Evolutionary conservation across 2,888 invertebrate genomes (phyloP).

Genomic region (Pseudanteris insignis): DNA sequence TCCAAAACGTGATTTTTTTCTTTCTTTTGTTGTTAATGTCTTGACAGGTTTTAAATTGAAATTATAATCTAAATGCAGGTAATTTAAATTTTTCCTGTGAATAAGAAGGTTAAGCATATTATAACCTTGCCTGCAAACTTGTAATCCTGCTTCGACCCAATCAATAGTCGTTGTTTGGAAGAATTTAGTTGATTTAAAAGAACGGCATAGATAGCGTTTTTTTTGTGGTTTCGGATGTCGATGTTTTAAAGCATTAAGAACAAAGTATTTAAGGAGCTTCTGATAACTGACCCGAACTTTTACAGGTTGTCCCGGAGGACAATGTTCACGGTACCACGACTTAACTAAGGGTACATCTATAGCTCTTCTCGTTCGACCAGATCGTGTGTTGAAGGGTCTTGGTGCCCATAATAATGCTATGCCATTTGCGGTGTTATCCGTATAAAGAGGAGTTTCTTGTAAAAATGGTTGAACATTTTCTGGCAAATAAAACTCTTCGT

Average conservation of each 20-base stretch:
- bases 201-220: constrained; percentile 96
- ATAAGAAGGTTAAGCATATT: constrained; percentile 99
- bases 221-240: constrained; percentile 98
- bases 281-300: constrained; percentile 99
- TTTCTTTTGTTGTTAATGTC: constrained; percentile 98
- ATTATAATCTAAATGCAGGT: constrained; percentile 99
- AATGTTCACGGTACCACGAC: constrained; percentile 95
- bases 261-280: constrained; percentile 97
- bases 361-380: constrained; percentile 90
- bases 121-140: constrained; percentile 98
- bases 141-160: constrained; percentile 99
- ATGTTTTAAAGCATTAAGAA: constrained; percentile 96
- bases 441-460: constrained; percentile 94
- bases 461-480: constrained; percentile 92
- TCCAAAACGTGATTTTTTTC: constrained; percentile 97
- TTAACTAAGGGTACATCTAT: constrained; percentile 98
- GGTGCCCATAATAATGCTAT: constrained; percentile 98
- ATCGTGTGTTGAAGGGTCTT: constrained; percentile 95
- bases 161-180: constrained; percentile 99
- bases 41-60: constrained; percentile 99
- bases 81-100: constrained; percentile 99
- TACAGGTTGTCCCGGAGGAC: constrained; percentile 95
- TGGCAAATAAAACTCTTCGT: constrained; percentile 92
- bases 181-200: constrained; percentile 99
- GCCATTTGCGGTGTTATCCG: constrained; percentile 98